These are phyloP conservation scores for Spatula clypeata DNA, from an alignment of 2,797 vertebrate species.

Conservation along the genomic window DNA sequence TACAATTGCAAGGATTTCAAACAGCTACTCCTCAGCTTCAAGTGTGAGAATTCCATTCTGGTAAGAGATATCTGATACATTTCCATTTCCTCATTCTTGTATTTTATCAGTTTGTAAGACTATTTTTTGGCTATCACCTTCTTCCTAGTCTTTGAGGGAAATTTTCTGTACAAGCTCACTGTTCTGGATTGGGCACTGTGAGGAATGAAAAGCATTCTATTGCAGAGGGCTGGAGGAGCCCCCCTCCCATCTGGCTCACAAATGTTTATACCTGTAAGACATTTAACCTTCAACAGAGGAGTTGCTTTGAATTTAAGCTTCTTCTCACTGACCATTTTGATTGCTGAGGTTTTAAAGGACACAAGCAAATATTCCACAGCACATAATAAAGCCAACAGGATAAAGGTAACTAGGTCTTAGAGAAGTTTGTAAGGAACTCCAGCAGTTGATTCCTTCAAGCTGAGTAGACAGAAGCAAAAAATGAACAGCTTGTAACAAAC, in stretches of 20 bases:
- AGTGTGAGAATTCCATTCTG: background rate
- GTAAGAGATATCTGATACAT: background rate
- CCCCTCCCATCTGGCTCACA: background rate
- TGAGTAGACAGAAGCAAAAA: conserved; percentile 40
- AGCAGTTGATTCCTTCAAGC: conserved; percentile 54
- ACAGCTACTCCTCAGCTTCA: background rate
- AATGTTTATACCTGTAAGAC: background rate
- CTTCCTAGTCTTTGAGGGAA: background rate
- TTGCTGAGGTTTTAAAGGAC: conserved; percentile 11
- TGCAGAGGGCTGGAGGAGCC: background rate
- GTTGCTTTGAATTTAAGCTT: background rate
- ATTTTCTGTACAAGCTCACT: background rate
- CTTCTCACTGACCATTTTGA: background rate
- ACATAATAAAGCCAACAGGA: background rate
- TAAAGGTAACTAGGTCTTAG: background rate
- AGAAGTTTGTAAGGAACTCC: background rate
- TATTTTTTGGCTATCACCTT: background rate
- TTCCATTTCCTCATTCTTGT: background rate
- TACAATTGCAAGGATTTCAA: background rate
- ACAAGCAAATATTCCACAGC: background rate
- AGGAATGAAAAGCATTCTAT: background rate
- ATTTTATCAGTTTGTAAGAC: background rate
- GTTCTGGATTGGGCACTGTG: background rate
- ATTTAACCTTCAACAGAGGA: conserved; percentile 9
- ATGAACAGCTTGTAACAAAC: conserved; percentile 27